phyloP scores from a whole-genome alignment of 2,888 invertebrate species.

The Rapana venosa region DNA sequence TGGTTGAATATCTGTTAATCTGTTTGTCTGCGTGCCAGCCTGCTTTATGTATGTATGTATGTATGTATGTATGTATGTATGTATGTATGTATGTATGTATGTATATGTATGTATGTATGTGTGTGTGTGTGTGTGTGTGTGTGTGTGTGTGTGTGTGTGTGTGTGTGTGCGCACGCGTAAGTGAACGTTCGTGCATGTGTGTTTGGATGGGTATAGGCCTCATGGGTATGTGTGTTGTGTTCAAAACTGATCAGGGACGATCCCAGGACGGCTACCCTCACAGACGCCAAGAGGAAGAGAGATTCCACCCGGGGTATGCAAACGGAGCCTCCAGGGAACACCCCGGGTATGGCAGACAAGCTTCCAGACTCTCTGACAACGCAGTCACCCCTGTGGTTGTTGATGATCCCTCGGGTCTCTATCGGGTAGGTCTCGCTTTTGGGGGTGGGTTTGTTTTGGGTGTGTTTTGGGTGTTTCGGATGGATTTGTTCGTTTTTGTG shows the following conservation, averaged over 20 bases:
- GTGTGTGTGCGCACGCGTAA: neutral
- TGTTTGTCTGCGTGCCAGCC: no score
- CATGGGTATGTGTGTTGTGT: neutral
- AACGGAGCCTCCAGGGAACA: neutral
- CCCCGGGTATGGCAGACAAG: neutral
- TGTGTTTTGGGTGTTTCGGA: no score
- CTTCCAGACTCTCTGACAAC: neutral
- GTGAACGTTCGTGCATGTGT: neutral
- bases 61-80: neutral
- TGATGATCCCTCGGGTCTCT: neutral
- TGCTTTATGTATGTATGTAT: no score
- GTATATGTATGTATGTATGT: slow-evolving; percentile 1
- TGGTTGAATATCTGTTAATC: no score
- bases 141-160: neutral
- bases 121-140: neutral
- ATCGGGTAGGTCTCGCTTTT: neutral
- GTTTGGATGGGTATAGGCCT: neutral
- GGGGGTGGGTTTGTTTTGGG: no score
- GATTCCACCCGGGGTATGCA: neutral
- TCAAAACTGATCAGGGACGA: neutral
- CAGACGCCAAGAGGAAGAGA: neutral
- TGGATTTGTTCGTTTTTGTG: neutral
- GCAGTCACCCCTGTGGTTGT: neutral
- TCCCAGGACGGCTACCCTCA: neutral
- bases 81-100: neutral